Conservation (phyloP, 2,888 invertebrate species). For the Sphaerophoria taeniata region DNA sequence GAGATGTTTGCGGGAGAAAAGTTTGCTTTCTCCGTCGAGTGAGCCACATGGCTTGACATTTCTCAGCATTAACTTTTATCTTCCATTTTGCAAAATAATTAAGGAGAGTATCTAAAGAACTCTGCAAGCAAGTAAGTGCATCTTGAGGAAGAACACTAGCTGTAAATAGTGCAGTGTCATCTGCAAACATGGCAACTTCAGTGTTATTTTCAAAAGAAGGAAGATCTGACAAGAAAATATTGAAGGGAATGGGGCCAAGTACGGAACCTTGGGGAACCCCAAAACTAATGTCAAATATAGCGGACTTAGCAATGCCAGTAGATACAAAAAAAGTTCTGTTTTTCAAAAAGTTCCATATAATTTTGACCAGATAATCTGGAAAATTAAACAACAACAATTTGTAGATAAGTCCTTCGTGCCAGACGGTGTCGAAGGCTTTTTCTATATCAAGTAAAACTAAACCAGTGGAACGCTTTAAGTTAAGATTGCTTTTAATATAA, state of each 20-base stretch:
- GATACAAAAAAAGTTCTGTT: neutral
- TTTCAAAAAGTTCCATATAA: constrained; percentile 12
- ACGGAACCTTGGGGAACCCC: no score
- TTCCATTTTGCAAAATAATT: no score
- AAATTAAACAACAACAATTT: constrained; percentile 9
- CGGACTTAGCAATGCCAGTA: neutral
- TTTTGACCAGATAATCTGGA: neutral
- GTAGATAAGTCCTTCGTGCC: neutral
- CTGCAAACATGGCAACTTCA: constrained; percentile 3
- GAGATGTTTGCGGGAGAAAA: no score
- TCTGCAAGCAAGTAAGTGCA: no score
- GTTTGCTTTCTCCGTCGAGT: no score
- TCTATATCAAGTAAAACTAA: no score
- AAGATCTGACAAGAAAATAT: neutral
- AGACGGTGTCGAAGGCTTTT: no score
- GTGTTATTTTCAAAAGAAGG: neutral
- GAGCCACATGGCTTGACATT: no score
- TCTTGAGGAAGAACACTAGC: no score
- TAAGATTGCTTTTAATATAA: neutral
- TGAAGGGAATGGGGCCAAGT: neutral
- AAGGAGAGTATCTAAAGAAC: no score
- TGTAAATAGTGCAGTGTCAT: neutral
- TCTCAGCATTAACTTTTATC: no score
- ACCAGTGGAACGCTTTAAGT: no score
- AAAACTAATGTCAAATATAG: neutral